phyloP scores from a whole-genome alignment of 2,113 vertebrate species.

The Arothron firmamentum region DNA sequence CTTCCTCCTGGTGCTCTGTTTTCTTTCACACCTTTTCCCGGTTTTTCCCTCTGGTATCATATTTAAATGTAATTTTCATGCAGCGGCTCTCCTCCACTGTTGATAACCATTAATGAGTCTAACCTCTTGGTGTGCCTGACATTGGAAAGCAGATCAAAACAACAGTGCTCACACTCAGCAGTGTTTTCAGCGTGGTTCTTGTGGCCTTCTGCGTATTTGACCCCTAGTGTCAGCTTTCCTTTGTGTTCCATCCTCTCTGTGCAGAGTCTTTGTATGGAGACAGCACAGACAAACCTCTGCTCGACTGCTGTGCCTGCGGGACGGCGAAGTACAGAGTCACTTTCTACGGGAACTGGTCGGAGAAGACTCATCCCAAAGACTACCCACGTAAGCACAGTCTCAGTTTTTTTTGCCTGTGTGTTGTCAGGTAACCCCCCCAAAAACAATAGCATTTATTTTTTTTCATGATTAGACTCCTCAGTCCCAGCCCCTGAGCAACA shows the following conservation, averaged over 20 bases:
- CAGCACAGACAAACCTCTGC: conserved; percentile 81
- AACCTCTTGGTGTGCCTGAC: conserved; percentile 36
- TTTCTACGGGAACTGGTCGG: conserved; percentile 97
- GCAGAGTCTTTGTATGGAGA: conserved; percentile 80
- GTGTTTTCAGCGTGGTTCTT: too few relatives aligned
- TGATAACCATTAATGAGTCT: conserved; percentile 43
- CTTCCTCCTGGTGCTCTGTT: conserved; percentile 9
- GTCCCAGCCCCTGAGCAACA: too few relatives aligned
- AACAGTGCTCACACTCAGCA: conserved; percentile 2
- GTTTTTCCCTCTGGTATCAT: conserved; percentile 11
- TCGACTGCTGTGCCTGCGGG: conserved; percentile 94
- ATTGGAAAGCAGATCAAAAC: conserved; percentile 47
- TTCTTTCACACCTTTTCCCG: conserved; percentile 8
- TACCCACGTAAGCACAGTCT: conserved; percentile 86
- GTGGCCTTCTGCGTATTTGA: too few relatives aligned
- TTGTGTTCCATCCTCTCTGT: conserved; percentile 1
- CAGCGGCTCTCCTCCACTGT: conserved; percentile 22
- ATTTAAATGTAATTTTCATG: conserved; percentile 24
- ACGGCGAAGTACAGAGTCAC: conserved; percentile 97
- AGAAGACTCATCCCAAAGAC: conserved; percentile 94
- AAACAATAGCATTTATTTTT: neutral
- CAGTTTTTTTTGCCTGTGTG: neutral
- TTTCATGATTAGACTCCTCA: too few relatives aligned
- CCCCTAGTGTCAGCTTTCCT: conserved; percentile 2
- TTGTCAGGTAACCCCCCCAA: neutral